Percentiles rank a stretch among this genome's conserved stretches.
phyloP scores from a whole-genome alignment of 1,140 invertebrate genomes.

The Batillaria attramentaria region DNA sequence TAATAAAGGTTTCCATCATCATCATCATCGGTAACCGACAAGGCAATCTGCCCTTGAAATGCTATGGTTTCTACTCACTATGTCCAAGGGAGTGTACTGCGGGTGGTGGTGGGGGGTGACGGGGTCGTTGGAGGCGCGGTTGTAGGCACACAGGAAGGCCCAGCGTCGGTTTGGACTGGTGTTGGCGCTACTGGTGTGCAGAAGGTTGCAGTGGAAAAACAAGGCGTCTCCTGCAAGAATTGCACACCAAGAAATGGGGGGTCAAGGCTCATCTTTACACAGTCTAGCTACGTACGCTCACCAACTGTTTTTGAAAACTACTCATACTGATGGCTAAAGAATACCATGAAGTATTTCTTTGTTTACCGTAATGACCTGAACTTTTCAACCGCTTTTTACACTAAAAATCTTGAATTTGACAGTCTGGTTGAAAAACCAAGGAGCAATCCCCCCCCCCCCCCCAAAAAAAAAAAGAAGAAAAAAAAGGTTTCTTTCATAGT shows the following conservation, averaged over 20 bases:
- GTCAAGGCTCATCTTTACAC: conserved; percentile 46
- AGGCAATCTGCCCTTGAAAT: too few relatives aligned
- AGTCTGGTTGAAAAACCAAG: background rate
- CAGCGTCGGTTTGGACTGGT: conserved; percentile 52
- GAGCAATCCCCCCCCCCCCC: too few relatives aligned
- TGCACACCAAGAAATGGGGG: conserved; percentile 45
- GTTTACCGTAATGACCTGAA: background rate
- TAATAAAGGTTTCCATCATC: too few relatives aligned
- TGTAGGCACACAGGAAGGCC: conserved; percentile 57
- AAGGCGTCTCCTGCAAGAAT: conserved; percentile 59
- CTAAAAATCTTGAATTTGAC: too few relatives aligned
- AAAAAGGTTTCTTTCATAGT: too few relatives aligned
- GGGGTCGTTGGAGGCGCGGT: conserved; percentile 54
- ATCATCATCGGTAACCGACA: too few relatives aligned
- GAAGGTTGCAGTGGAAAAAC: conserved; percentile 60
- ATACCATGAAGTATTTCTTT: background rate
- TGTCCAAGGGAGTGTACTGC: conserved; percentile 54
- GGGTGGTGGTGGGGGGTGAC: conserved; percentile 60
- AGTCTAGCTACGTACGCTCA: conserved; percentile 55
- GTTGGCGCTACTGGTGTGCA: conserved; percentile 57
- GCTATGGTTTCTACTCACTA: conserved; percentile 44
- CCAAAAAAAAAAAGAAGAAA: too few relatives aligned
- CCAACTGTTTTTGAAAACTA: conserved; percentile 42
- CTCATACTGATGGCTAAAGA: background rate
- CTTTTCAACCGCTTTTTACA: too few relatives aligned